Percentiles rank a stretch among this genome's conserved stretches.
phyloP scores from a whole-genome alignment of 2,888 invertebrate species.

The Athalia cordata region DNA sequence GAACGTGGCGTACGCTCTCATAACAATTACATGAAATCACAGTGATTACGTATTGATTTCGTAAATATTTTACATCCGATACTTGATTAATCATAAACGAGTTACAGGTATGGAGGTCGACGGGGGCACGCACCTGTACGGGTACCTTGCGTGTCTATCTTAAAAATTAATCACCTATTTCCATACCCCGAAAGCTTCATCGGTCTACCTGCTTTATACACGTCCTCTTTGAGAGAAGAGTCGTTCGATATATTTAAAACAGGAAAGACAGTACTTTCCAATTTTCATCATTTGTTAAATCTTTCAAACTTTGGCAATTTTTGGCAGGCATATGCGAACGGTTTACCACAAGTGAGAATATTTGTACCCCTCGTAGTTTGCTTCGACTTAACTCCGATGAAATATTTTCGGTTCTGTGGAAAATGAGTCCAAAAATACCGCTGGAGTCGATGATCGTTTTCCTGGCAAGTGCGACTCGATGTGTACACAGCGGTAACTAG shows the following conservation, averaged over 20 bases:
- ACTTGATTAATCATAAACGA: conserved; percentile 25
- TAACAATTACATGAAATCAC: conserved; percentile 6
- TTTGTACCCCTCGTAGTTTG: no score
- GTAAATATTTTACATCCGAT: conserved; percentile 27
- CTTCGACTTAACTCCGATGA: no score
- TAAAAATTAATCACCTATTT: no score
- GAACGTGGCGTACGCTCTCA: conserved; percentile 6
- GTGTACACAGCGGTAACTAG: not conserved
- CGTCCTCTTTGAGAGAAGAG: no score
- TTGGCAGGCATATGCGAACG: no score
- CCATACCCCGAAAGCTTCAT: no score
- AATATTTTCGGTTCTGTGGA: no score
- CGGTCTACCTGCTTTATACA: no score
- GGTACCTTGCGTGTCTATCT: not conserved
- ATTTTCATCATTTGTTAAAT: no score
- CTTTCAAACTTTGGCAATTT: no score
- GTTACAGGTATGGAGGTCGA: not conserved
- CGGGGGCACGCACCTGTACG: not conserved
- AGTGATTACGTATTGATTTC: conserved; percentile 21
- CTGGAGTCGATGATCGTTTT: no score
- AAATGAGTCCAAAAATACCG: not conserved
- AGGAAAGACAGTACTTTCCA: not conserved
- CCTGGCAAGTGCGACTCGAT: not conserved
- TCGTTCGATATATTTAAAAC: not conserved
- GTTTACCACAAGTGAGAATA: no score